Evolutionary conservation across 1,140 invertebrate genomes (phyloP), one percentile per base, ranked within the genome.

Genomic region (Fragariocoptes setiger): DNA sequence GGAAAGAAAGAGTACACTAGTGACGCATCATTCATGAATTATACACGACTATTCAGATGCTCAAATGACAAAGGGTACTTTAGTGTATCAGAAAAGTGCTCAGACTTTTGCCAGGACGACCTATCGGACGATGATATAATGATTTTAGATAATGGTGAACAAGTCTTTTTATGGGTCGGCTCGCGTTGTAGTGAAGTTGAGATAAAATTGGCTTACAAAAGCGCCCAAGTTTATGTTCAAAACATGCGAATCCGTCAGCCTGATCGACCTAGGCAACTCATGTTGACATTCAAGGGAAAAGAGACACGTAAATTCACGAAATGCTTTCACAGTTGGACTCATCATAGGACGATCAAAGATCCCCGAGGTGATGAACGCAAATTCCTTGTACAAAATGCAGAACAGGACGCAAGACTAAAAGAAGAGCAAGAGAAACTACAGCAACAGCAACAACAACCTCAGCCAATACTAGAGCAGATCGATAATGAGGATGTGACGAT

Each of bases 41-140:
- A 76, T 56, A 85, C 82, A 2, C 64, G 92, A 45, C 62, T 99
- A 5, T 99, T 99, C 59, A 69, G 90, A 19, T 99, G 92, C 60
- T 95, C 88, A 5, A 99, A 97, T 59, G 90, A 97, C 53, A 94
- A 94, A 56, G 92, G 92, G 18, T 97, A 94, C 58, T 99, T 97
- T 54, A 80, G 79, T 3, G 85, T 97, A 4, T 92, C 86, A 18
- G 92, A 99, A 59, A 99, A 99, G 56, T 97, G 90, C 62, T 80
- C 85, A 1, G 92, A 99, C 62, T 99, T 99, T 62, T 99, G 90
- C 62, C 92, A 99, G 67, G 92, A 99, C 59, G 92, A 99, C 62
- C 63, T 99, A 48, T 86, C 88, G 20, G 88, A 97, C 62, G 88
- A 97, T 58, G 90, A 97, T 60, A 94, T 97, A 12, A 99, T 99